Evolutionary conservation across 2,797 vertebrate genomes (phyloP).

Genomic region (Heliangelus exortis): DNA sequence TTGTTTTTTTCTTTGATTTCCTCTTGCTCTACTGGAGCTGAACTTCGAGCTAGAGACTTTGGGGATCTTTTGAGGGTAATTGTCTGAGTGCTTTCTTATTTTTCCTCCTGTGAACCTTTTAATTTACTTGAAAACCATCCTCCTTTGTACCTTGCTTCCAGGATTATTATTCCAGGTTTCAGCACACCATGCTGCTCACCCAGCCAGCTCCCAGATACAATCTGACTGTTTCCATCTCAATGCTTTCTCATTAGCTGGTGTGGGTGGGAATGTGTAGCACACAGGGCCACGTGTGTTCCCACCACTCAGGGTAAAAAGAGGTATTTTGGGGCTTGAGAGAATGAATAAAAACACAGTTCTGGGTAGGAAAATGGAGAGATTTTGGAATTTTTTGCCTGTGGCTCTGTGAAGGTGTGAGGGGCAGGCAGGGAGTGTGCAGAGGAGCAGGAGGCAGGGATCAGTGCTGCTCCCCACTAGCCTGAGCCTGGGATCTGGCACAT

Average conservation of each 20-base stretch:
- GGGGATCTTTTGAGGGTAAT: background rate
- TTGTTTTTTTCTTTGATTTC: background rate
- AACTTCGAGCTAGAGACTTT: background rate
- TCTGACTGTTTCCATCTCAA: background rate
- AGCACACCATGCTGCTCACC: background rate
- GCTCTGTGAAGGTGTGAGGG: fast-evolving
- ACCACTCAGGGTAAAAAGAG: background rate
- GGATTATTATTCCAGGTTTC: background rate
- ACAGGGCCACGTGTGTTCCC: background rate
- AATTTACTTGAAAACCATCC: background rate
- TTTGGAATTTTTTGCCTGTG: background rate
- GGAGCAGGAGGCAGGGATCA: no score
- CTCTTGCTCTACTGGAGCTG: background rate
- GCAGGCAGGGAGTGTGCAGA: background rate
- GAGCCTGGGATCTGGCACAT: background rate
- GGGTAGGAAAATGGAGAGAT: background rate
- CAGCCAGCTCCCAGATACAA: background rate
- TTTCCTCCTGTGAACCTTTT: background rate
- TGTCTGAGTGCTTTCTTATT: background rate
- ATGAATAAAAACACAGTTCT: background rate
- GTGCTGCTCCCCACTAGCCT: background rate
- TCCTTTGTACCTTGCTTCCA: background rate
- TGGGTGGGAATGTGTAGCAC: background rate
- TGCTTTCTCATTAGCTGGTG: background rate
- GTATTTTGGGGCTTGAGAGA: background rate